phyloP scores from a whole-genome alignment of 2,113 vertebrate species.

The Pangasianodon hypophthalmus region DNA sequence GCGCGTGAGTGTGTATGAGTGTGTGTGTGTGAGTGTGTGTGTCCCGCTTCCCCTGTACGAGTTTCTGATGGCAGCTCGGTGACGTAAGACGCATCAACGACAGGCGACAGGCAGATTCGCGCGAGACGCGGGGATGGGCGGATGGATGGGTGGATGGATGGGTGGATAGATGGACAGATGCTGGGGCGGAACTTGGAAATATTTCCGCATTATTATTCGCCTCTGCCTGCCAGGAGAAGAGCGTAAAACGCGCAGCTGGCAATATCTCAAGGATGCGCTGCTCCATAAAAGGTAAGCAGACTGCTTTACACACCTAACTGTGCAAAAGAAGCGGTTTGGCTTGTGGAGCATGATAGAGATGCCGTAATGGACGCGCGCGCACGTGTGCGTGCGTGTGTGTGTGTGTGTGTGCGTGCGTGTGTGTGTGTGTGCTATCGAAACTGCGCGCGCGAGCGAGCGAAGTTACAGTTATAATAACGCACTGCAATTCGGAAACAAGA shows the following conservation, averaged over 20 bases:
- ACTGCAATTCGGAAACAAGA: background rate
- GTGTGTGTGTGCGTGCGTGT: background rate
- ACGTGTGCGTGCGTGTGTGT: background rate
- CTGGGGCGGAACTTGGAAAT: conserved; percentile 72
- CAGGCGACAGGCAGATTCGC: conserved; percentile 63
- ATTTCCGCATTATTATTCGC: conserved; percentile 62
- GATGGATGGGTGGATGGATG: conserved; percentile 58
- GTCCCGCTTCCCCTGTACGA: conserved; percentile 61
- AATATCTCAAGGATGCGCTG: conserved; percentile 53
- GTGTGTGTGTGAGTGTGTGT: conserved; percentile 36
- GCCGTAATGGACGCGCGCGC: background rate
- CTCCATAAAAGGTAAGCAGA: conserved; percentile 53
- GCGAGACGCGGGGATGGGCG: conserved; percentile 58
- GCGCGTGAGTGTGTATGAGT: background rate
- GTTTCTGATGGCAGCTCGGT: conserved; percentile 67
- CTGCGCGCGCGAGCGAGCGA: background rate
- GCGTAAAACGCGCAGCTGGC: conserved; percentile 60
- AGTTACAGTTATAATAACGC: conserved; percentile 16
- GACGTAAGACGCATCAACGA: conserved; percentile 73
- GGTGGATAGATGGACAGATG: conserved; percentile 69
- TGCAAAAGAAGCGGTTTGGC: background rate
- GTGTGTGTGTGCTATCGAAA: background rate
- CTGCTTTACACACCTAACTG: background rate
- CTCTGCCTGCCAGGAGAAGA: conserved; percentile 59
- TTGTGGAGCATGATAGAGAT: background rate